Evolutionary conservation across 2,888 invertebrate genomes (phyloP).

Genomic region (Lottia gigantea): DNA sequence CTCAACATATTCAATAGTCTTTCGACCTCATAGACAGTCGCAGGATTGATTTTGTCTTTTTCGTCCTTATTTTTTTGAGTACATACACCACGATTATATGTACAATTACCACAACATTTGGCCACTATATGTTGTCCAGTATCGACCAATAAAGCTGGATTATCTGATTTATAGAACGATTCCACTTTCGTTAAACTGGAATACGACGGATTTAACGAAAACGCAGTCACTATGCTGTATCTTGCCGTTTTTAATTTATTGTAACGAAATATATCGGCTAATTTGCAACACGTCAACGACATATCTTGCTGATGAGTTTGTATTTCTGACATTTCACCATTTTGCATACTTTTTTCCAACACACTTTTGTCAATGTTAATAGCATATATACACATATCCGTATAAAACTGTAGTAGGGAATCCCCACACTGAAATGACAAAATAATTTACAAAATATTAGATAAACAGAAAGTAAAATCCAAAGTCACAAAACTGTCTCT

Average conservation of each 20-base stretch:
- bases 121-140: constrained; percentile 30
- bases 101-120: constrained; percentile 33
- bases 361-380: constrained; percentile 59
- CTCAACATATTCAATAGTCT: constrained; percentile 50
- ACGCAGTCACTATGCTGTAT: constrained; percentile 54
- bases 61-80: constrained; percentile 17
- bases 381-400: constrained; percentile 58
- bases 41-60: constrained; percentile 42
- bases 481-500: no score
- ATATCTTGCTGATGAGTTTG: constrained; percentile 40
- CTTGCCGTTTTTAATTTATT: constrained; percentile 47
- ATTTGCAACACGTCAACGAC: constrained; percentile 48
- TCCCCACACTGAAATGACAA: constrained; percentile 55
- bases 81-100: constrained; percentile 20
- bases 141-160: constrained; percentile 16
- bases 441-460: not conserved
- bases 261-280: constrained; percentile 50
- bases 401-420: constrained; percentile 55
- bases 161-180: constrained; percentile 40
- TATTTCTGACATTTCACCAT: constrained; percentile 41
- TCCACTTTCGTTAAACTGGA: constrained; percentile 42
- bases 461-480: not conserved
- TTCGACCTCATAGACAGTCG: constrained; percentile 57
- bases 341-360: constrained; percentile 47
- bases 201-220: constrained; percentile 46